Base-by-base conservation (phyloP, 2,888 invertebrate genomes). In the Xestia sexstrigata region DNA sequence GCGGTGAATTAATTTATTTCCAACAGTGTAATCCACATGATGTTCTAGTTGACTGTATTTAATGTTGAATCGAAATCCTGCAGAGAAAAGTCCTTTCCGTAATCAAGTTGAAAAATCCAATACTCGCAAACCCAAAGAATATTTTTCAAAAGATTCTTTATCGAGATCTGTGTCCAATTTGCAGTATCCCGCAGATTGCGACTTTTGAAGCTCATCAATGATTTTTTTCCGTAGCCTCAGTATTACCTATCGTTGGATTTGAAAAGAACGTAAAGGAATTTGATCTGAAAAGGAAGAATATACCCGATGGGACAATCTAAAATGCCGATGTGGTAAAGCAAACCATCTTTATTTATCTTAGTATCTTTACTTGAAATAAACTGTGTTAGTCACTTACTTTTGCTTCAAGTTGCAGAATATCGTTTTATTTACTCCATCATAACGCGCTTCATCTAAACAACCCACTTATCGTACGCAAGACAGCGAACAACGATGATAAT, bases 381-480 rank as follows among this genome's bases (percentile, higher is more conserved):
- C 15, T 17, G 58, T n/a, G 42, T 35, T 35, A 35, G 35, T n/a
- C 49, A 60, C n/a, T 35, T 20, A 60, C 5, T 60, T 60, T 15
- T 52, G 35, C 58, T 74, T 58, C 74, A 58, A 42, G 7, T 42
- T 58, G 52, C 77, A 82, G 30, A 83, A 71, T 52, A 71, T 20
- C 63, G 30, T 74, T 77, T 68, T 67, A 81, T 76, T 72, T 83
- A 74, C 49, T 70, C 74, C 80, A 82, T 88, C n/a, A n/a, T 84
- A 81, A 74, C 70, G 83, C 73, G 70, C 65, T 78, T 84, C 83
- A 76, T 82, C 70, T 73, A 78, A 81, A 85, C 73, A 80, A 65
- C 63, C 20, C 74, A 73, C 80, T 82, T 87, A 88, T 88, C 83
- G 73, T 78, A 77, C 81, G 77, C 83, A 88, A 88, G 76, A 80